Evolutionary conservation across 1,140 invertebrate genomes (phyloP).

Genomic region (Dreissena polymorpha): DNA sequence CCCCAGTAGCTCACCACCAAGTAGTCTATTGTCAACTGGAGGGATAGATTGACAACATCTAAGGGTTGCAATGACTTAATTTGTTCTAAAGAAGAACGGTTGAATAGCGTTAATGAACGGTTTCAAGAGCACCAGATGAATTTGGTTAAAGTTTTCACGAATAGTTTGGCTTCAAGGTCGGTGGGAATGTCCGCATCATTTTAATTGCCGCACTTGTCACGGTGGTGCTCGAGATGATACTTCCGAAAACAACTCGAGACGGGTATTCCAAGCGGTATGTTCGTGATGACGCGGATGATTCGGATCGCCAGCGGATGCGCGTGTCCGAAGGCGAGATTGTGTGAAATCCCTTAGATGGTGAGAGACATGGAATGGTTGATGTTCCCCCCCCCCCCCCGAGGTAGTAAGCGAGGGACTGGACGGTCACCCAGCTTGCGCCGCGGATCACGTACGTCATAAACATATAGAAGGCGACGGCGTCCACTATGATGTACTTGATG

Average conservation of each 20-base stretch:
- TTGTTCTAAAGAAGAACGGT: constrained; percentile 95
- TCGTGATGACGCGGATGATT: constrained; percentile 96
- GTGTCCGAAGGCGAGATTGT: constrained; percentile 98
- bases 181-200: constrained; percentile 98
- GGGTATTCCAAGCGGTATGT: constrained; percentile 97
- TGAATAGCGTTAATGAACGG: constrained; percentile 98
- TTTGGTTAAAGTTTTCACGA: constrained; percentile 94
- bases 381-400: constrained; percentile 91
- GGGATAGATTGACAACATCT: constrained; percentile 92
- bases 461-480: constrained; percentile 92
- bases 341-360: constrained; percentile 98
- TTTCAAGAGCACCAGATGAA: constrained; percentile 96
- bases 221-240: constrained; percentile 98
- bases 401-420: constrained; percentile 89
- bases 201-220: constrained; percentile 96
- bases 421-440: constrained; percentile 80
- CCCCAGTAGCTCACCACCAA: constrained; percentile 90
- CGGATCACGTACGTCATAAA: constrained; percentile 90
- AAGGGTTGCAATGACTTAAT: constrained; percentile 89
- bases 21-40: constrained; percentile 93
- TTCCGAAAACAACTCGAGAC: constrained; percentile 98
- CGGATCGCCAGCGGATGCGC: constrained; percentile 90
- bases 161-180: constrained; percentile 94
- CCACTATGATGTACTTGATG: constrained; percentile 94
- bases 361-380: constrained; percentile 99